These are phyloP conservation scores for Elymnias hypermnestra DNA, from an alignment of 1,140 invertebrate species.

Conservation along the genomic window DNA sequence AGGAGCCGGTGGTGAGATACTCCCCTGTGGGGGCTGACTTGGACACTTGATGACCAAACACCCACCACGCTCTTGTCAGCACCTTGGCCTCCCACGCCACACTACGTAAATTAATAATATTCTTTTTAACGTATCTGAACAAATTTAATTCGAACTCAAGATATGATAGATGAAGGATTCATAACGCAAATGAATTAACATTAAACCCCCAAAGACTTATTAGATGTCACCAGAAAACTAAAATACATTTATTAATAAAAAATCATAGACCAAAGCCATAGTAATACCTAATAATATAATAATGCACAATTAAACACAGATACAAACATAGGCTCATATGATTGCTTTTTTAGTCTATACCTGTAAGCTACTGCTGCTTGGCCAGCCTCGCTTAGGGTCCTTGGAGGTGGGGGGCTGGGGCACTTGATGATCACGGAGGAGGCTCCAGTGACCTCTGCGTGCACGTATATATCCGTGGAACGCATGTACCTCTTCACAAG, in stretches of 20 bases:
- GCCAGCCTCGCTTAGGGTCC: conserved; percentile 97
- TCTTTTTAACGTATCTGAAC: too few relatives aligned
- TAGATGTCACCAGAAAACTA: too few relatives aligned
- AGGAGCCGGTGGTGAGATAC: conserved; percentile 96
- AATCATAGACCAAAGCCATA: too few relatives aligned
- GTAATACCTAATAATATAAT: too few relatives aligned
- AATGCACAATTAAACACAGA: too few relatives aligned
- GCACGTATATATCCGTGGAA: conserved; percentile 90
- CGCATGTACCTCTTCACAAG: conserved; percentile 96
- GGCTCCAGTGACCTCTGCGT: conserved; percentile 97
- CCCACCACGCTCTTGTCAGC: conserved; percentile 97
- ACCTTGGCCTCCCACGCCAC: conserved; percentile 98
- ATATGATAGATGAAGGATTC: too few relatives aligned
- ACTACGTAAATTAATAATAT: conserved; percentile 65
- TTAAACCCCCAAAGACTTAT: too few relatives aligned
- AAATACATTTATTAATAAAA: too few relatives aligned
- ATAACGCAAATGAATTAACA: too few relatives aligned
- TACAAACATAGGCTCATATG: too few relatives aligned
- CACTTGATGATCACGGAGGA: conserved; percentile 97
- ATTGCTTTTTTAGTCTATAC: conserved; percentile 45
- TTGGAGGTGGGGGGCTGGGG: conserved; percentile 87
- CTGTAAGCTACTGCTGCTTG: conserved; percentile 97
- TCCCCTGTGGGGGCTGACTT: conserved; percentile 98
- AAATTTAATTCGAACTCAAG: too few relatives aligned
- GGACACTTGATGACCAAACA: conserved; percentile 95